phyloP scores from a whole-genome alignment of 2,888 invertebrate species.

The Nephrotoma guestfalica region DNA sequence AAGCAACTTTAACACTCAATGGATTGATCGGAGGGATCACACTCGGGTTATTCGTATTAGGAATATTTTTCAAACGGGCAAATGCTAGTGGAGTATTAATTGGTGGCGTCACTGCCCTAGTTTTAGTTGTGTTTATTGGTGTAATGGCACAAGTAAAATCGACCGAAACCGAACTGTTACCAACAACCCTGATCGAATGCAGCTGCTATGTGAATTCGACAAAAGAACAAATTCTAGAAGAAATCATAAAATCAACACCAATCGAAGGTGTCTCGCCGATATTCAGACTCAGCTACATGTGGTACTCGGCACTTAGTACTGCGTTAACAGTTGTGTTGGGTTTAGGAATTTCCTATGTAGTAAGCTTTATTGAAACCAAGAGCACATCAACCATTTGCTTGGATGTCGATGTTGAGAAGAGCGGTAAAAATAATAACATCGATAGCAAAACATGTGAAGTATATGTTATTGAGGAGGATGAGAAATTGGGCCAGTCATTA shows the following conservation, averaged over 20 bases:
- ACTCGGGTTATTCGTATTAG: constrained; percentile 71
- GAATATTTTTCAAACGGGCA: constrained; percentile 79
- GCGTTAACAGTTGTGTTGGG: constrained; percentile 58
- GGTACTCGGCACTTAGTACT: constrained; percentile 78
- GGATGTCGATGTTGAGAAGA: neutral
- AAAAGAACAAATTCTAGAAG: neutral
- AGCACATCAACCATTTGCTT: neutral
- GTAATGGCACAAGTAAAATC: constrained; percentile 26
- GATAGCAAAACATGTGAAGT: neutral
- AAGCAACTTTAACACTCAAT: constrained; percentile 76
- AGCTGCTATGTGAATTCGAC: constrained; percentile 21
- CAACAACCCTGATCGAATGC: constrained; percentile 23
- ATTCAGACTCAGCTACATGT: constrained; percentile 72
- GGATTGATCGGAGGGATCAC: constrained; percentile 83
- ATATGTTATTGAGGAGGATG: neutral
- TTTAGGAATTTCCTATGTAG: constrained; percentile 50
- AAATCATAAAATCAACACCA: constrained; percentile 3
- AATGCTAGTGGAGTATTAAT: constrained; percentile 38
- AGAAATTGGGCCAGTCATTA: neutral
- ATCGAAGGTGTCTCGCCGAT: constrained; percentile 33
- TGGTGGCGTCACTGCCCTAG: constrained; percentile 26
- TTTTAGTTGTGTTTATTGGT: constrained; percentile 28
- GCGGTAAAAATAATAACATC: neutral
- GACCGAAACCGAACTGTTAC: constrained; percentile 20
- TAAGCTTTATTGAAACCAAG: constrained; percentile 19